These are phyloP conservation scores for Empidonax traillii DNA, from an alignment of 2,113 vertebrate genomes.

Conservation along the genomic window DNA sequence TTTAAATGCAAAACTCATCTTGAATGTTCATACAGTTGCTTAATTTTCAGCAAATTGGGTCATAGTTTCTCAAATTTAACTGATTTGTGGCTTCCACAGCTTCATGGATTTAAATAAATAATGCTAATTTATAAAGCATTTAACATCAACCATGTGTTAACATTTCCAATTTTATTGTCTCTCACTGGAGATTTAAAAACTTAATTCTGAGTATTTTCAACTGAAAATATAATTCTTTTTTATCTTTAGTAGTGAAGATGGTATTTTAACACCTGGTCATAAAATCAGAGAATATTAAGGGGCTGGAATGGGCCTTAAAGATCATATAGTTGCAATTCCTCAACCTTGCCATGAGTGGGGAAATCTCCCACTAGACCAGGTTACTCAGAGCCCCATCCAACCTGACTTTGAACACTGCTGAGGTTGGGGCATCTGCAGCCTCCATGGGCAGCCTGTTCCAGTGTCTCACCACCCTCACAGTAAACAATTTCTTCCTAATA, in stretches of 20 bases:
- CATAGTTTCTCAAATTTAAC: not conserved
- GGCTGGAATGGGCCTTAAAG: not conserved
- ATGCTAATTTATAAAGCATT: not conserved
- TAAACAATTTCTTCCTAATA: not conserved
- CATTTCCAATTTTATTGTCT: not conserved
- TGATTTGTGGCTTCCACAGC: not conserved
- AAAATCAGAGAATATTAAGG: too few relatives aligned
- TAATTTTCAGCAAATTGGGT: not conserved
- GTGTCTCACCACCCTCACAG: not conserved
- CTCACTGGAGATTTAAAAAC: not conserved
- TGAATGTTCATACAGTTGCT: not conserved
- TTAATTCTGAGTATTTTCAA: not conserved
- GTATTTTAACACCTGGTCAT: not conserved
- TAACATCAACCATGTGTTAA: not conserved
- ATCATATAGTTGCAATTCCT: accelerated
- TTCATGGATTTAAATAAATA: not conserved
- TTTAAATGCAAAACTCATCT: not conserved
- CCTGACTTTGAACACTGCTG: not conserved
- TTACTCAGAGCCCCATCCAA: not conserved
- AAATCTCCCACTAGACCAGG: not conserved
- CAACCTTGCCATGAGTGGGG: not conserved
- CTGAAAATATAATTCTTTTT: not conserved
- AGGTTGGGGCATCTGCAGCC: accelerated
- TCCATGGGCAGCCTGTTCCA: not conserved
- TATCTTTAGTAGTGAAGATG: not conserved